Evolutionary conservation across 2,113 vertebrate species (phyloP).

Genomic region (Haemorhous mexicanus): DNA sequence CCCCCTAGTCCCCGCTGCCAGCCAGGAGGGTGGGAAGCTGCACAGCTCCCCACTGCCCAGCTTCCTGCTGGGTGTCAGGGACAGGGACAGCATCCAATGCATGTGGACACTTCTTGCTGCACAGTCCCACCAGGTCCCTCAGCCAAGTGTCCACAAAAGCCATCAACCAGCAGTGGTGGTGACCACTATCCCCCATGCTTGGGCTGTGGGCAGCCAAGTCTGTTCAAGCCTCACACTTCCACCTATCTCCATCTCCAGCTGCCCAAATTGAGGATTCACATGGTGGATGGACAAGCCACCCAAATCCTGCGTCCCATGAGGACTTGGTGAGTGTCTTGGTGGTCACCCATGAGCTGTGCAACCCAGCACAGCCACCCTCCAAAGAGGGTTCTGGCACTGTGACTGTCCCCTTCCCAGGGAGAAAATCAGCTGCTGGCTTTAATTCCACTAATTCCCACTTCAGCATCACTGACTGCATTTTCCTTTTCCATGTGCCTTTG

Average conservation of each 20-base stretch:
- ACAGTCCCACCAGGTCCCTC: not conserved
- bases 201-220: not conserved
- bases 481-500: not conserved
- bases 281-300: not conserved
- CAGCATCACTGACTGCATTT: not conserved
- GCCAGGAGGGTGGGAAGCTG: not conserved
- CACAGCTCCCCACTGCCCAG: not conserved
- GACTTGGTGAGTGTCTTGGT: not conserved
- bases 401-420: not conserved
- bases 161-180: not conserved
- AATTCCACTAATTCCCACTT: not conserved
- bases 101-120: not conserved
- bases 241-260: not conserved
- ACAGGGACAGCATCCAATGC: not conserved
- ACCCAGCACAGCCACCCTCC: fast-evolving
- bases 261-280: not conserved
- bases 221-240: not conserved
- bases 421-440: not conserved
- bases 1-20: fast-evolving
- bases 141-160: not conserved
- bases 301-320: not conserved
- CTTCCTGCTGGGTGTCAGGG: not conserved
- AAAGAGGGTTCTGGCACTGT: not conserved
- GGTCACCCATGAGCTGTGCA: not conserved
- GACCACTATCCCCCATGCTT: not conserved